Evolutionary conservation across 2,113 vertebrate species (phyloP).

Genomic region (Misgurnus anguillicaudatus): DNA sequence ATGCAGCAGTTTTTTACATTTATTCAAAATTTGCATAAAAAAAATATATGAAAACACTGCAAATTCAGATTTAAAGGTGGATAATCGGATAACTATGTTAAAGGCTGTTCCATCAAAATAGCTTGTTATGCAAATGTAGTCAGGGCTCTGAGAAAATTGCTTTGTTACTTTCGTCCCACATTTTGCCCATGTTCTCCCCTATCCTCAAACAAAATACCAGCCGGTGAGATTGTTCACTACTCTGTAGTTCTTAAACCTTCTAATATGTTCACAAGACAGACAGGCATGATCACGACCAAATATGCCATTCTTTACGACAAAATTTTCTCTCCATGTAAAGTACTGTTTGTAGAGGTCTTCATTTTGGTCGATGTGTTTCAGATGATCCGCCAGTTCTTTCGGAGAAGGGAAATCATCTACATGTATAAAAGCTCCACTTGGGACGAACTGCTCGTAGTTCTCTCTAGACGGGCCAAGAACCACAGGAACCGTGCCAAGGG

Average conservation of each 20-base stretch:
- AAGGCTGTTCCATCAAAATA: no score
- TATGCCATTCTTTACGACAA: constrained; percentile 68
- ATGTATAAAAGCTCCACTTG: constrained; percentile 84
- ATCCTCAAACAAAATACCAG: constrained; percentile 68
- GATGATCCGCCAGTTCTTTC: constrained; percentile 80
- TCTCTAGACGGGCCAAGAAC: constrained; percentile 83
- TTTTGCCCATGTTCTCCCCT: constrained; percentile 73
- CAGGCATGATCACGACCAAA: constrained; percentile 83
- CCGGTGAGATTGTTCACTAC: constrained; percentile 80
- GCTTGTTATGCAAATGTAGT: no score
- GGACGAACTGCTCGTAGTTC: constrained; percentile 84
- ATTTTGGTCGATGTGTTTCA: constrained; percentile 81
- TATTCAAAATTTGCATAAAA: no score
- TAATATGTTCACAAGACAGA: constrained; percentile 79
- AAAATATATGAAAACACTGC: no score
- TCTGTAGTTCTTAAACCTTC: constrained; percentile 79
- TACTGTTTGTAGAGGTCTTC: constrained; percentile 80
- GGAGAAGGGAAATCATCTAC: constrained; percentile 84
- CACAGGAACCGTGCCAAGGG: constrained; percentile 79
- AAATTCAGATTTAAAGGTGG: no score
- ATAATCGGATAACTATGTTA: no score
- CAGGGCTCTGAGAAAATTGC: no score
- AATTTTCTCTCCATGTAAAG: constrained; percentile 81
- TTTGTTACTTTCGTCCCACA: no score
- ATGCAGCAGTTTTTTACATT: no score